phyloP scores from a whole-genome alignment of 2,113 vertebrate genomes.

The Pseudorhombus dupliciocellatus region DNA sequence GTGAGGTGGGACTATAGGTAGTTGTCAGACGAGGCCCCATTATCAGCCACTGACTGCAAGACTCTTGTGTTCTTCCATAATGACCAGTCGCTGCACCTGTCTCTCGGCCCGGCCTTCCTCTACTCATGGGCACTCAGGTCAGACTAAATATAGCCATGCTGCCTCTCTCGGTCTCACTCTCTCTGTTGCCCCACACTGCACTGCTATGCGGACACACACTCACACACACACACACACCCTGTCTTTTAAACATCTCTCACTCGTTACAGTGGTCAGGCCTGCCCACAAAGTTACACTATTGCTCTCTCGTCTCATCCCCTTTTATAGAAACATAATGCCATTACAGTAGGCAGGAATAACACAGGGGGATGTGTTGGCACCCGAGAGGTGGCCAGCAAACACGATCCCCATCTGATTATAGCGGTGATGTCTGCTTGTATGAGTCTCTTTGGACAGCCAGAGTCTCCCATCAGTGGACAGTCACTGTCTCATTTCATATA shows the following conservation, averaged over 20 bases:
- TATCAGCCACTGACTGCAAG: constrained; percentile 66
- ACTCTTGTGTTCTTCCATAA: constrained; percentile 79
- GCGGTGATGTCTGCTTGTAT: constrained; percentile 28
- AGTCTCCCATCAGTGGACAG: background rate
- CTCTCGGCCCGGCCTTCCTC: constrained; percentile 59
- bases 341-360: constrained; percentile 68
- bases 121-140: constrained; percentile 76
- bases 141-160: constrained; percentile 76
- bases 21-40: constrained; percentile 74
- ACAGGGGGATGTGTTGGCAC: constrained; percentile 67
- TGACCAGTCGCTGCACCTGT: constrained; percentile 79
- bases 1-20: constrained; percentile 61
- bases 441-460: constrained; percentile 36
- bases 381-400: constrained; percentile 52
- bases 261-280: constrained; percentile 28
- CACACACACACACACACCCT: background rate
- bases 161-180: constrained; percentile 23
- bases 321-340: constrained; percentile 77
- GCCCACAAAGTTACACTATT: constrained; percentile 58
- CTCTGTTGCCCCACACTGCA: constrained; percentile 43
- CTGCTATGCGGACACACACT: constrained; percentile 5
- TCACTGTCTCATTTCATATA: background rate
- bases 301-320: constrained; percentile 58
- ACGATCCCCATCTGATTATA: constrained; percentile 52
- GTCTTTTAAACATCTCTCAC: constrained; percentile 47